These are phyloP conservation scores for Andrena marginata DNA, from an alignment of 2,888 invertebrate genomes.

Conservation along the genomic window DNA sequence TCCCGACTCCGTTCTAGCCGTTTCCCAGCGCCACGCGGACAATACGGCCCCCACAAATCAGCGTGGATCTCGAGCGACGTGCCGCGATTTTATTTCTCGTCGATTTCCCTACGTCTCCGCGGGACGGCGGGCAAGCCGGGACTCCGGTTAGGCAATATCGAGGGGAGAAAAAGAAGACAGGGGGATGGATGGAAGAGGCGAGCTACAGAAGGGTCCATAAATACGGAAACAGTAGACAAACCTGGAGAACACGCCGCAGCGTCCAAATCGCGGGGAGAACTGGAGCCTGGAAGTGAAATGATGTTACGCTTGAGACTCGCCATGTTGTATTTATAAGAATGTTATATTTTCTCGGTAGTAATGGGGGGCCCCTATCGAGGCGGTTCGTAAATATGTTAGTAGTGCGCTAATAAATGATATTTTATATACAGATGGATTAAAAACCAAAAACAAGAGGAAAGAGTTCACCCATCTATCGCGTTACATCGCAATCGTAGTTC, in stretches of 20 bases:
- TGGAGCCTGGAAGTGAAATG: slow-evolving; percentile 61
- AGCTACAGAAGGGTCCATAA: slow-evolving; percentile 47
- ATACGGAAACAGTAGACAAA: slow-evolving; percentile 41
- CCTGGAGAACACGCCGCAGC: slow-evolving; percentile 16
- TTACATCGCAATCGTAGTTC: slow-evolving; percentile 38
- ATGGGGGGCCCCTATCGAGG: slow-evolving; percentile 80
- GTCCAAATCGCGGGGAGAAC: background rate
- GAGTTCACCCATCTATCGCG: slow-evolving; percentile 39
- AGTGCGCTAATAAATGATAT: slow-evolving; percentile 84
- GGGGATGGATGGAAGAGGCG: slow-evolving; percentile 8
- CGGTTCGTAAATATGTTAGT: slow-evolving; percentile 82
- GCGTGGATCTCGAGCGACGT: slow-evolving; percentile 48
- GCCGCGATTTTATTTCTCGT: slow-evolving; percentile 71
- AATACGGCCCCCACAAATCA: slow-evolving; percentile 62
- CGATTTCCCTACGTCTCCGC: slow-evolving; percentile 73
- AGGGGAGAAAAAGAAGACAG: background rate
- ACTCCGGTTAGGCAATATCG: background rate
- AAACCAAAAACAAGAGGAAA: slow-evolving; percentile 79
- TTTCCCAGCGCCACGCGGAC: slow-evolving; percentile 46
- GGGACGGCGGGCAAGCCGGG: slow-evolving; percentile 2
- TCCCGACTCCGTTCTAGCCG: slow-evolving; percentile 17
- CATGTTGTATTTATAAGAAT: slow-evolving; percentile 83
- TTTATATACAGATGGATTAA: slow-evolving; percentile 84
- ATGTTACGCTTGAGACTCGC: slow-evolving; percentile 58
- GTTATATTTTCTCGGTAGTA: slow-evolving; percentile 81